phyloP scores from a whole-genome alignment of 2,888 invertebrate species.

The Abrostola tripartita region DNA sequence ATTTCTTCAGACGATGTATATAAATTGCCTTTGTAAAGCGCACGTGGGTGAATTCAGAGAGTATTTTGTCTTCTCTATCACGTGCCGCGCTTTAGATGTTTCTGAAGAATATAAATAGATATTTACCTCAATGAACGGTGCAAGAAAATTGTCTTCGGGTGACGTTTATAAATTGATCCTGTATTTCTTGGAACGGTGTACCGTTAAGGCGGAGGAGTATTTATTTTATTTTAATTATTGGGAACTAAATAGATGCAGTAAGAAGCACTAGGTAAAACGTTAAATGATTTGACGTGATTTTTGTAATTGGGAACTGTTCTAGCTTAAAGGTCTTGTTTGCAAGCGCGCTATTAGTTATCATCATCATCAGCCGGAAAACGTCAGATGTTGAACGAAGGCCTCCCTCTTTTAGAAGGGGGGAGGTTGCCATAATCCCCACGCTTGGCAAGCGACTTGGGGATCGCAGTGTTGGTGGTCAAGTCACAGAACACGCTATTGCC shows the following conservation, averaged over 20 bases:
- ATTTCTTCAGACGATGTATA: constrained; percentile 38
- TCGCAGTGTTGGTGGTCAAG: too few species aligned
- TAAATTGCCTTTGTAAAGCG: constrained; percentile 31
- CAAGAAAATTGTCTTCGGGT: neutral
- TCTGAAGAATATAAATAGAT: constrained; percentile 2
- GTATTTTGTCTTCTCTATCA: constrained; percentile 31
- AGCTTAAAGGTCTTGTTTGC: too few species aligned
- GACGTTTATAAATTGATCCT: constrained; percentile 3
- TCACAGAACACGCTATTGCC: too few species aligned
- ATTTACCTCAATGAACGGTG: neutral
- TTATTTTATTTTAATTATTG: neutral
- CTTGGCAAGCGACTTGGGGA: too few species aligned
- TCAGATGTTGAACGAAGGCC: too few species aligned
- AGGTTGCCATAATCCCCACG: too few species aligned
- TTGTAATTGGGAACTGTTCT: too few species aligned
- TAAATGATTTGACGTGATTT: too few species aligned
- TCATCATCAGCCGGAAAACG: too few species aligned
- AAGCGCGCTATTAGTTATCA: too few species aligned
- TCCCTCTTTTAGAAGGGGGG: too few species aligned
- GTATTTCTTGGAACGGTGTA: neutral
- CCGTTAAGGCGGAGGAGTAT: neutral
- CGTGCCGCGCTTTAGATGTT: neutral
- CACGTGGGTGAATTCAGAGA: constrained; percentile 22
- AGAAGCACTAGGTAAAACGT: too few species aligned
- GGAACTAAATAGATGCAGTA: neutral